Conservation (phyloP, 2,797 vertebrate genomes). For the Hoplostethus mediterraneus region DNA sequence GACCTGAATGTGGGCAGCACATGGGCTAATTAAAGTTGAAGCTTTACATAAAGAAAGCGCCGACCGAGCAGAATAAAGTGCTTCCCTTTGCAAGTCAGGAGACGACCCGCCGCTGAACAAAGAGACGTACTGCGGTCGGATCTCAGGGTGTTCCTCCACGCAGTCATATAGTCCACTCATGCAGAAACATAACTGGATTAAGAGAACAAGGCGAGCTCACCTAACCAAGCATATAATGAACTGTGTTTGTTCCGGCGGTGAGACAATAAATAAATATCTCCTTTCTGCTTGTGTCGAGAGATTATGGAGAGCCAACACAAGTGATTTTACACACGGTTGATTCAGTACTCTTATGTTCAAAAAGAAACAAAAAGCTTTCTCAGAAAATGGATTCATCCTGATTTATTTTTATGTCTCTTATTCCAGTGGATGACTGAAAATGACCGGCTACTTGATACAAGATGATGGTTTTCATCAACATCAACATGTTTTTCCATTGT, state of each 20-base stretch:
- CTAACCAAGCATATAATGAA: slow-evolving; percentile 47
- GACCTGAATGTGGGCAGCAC: slow-evolving; percentile 73
- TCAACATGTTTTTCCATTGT: too few relatives aligned
- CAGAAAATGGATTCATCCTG: background rate
- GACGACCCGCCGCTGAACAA: slow-evolving; percentile 53
- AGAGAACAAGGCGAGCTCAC: slow-evolving; percentile 31
- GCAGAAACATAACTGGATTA: slow-evolving; percentile 20
- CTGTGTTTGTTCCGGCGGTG: slow-evolving; percentile 39
- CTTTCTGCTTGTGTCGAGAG: background rate
- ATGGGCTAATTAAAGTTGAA: slow-evolving; percentile 81
- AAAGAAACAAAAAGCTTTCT: background rate
- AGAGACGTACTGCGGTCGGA: slow-evolving; percentile 40
- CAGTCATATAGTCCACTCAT: slow-evolving; percentile 12
- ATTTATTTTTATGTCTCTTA: background rate
- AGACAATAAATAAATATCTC: slow-evolving; percentile 39
- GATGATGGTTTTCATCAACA: too few relatives aligned
- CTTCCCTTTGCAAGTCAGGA: slow-evolving; percentile 70
- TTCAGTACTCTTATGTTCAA: slow-evolving; percentile 17
- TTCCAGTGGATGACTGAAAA: too few relatives aligned
- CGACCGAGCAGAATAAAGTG: slow-evolving; percentile 67
- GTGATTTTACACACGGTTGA: slow-evolving; percentile 20
- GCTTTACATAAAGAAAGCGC: slow-evolving; percentile 67
- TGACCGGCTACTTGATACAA: too few relatives aligned
- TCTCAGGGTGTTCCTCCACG: slow-evolving; percentile 30
- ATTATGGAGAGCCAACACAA: too few relatives aligned